These are phyloP conservation scores for Notospermus geniculatus DNA, from an alignment of 1,140 invertebrate genomes.

Conservation along the genomic window DNA sequence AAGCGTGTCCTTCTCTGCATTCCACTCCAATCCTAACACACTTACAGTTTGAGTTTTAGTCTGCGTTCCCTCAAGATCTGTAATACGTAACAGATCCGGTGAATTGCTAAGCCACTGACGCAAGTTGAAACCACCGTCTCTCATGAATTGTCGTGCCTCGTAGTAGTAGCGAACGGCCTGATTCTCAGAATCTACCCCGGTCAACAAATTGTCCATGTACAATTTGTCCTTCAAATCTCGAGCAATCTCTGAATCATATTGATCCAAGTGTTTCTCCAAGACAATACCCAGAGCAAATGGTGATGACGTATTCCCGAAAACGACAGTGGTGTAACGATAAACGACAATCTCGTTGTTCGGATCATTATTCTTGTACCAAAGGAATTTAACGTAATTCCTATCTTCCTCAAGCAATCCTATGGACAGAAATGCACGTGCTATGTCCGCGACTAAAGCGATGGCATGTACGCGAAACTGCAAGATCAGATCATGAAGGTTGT, in stretches of 20 bases:
- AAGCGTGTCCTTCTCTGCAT: not conserved
- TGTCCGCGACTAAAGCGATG: not conserved
- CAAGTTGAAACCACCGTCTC: not conserved
- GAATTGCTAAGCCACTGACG: not conserved
- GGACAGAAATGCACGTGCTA: not conserved
- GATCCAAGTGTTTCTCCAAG: not conserved
- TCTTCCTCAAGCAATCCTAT: not conserved
- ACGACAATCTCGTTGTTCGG: not conserved
- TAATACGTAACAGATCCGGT: not conserved
- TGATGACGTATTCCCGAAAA: not conserved
- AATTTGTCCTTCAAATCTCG: not conserved
- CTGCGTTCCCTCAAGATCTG: not conserved
- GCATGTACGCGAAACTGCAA: not conserved
- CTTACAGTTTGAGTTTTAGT: not conserved
- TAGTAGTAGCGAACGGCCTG: not conserved
- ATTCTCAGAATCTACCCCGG: not conserved
- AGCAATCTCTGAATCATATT: not conserved
- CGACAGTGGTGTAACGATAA: not conserved
- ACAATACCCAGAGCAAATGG: not conserved
- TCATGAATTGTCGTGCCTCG: not conserved
- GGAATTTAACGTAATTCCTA: not conserved
- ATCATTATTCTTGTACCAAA: slow-evolving; percentile 5
- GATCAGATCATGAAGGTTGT: not conserved
- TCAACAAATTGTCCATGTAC: not conserved
- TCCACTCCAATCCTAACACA: not conserved